Percentiles rank a stretch among this genome's conserved stretches.
Conservation (phyloP, 2,797 vertebrate species). For the Cottoperca gobio region DNA sequence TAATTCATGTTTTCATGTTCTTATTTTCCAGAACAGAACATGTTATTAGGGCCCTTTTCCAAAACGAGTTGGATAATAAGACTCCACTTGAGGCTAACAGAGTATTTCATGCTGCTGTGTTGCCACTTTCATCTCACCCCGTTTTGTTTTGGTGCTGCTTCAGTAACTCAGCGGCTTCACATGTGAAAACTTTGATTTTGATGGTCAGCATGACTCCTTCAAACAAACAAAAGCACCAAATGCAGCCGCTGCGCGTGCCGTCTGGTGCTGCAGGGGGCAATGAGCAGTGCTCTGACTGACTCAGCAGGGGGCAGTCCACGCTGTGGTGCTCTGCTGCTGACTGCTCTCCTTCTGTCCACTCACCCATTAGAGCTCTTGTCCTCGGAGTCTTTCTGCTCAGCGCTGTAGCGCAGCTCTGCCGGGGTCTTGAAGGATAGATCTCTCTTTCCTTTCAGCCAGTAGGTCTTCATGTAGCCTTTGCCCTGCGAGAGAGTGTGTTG, state of each 20-base stretch:
- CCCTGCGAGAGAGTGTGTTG: conserved; percentile 46
- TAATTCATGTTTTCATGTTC: too few relatives aligned
- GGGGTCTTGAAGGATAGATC: conserved; percentile 84
- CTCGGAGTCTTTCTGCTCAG: conserved; percentile 80
- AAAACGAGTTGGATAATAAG: too few relatives aligned
- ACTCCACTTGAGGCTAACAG: not conserved
- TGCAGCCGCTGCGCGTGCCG: conserved; percentile 10
- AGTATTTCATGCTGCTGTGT: not conserved
- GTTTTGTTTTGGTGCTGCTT: not conserved
- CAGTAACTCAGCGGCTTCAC: not conserved
- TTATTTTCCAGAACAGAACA: too few relatives aligned
- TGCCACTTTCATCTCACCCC: not conserved
- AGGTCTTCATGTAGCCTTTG: conserved; percentile 87
- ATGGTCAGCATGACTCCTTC: conserved; percentile 15
- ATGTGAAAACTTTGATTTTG: conserved; percentile 2
- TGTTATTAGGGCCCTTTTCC: too few relatives aligned
- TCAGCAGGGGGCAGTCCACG: conserved; percentile 47
- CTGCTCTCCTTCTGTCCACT: conserved; percentile 49
- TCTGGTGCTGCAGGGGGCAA: conserved; percentile 21
- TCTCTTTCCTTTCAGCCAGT: conserved; percentile 86
- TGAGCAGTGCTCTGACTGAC: conserved; percentile 28
- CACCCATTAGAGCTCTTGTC: conserved; percentile 82
- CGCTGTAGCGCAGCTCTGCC: conserved; percentile 81
- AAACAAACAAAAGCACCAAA: conserved; percentile 10
- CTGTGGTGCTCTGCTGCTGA: conserved; percentile 8